phyloP scores from a whole-genome alignment of 1,140 invertebrate genomes.

The Nephotettix cincticeps region DNA sequence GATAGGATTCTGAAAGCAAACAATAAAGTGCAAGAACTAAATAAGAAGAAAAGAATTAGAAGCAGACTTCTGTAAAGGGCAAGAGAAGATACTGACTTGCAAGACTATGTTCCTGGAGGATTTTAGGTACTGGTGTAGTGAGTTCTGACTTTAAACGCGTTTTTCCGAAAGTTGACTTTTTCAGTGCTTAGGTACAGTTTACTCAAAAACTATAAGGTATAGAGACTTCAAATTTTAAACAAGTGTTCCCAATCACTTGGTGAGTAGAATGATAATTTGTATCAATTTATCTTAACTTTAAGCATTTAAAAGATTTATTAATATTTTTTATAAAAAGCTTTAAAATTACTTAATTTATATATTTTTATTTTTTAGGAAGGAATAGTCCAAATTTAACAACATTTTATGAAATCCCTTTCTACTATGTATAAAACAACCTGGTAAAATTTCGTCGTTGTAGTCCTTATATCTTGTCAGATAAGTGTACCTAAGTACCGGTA shows the following conservation, averaged over 20 bases:
- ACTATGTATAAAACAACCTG: not conserved
- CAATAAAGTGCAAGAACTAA: conserved; percentile 14
- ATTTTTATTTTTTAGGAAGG: no score
- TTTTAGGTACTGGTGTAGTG: conserved; percentile 1
- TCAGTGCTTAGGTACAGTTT: conserved; percentile 18
- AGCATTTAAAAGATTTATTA: no score
- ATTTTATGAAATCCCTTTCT: not conserved
- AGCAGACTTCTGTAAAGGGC: conserved; percentile 17
- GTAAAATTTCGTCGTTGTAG: not conserved
- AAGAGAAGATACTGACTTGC: conserved; percentile 16
- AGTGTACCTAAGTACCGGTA: conserved; percentile 1
- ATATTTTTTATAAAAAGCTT: conserved; percentile 3
- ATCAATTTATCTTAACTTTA: no score
- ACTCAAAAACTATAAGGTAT: conserved; percentile 17
- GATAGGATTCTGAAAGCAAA: not conserved
- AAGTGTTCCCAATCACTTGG: not conserved
- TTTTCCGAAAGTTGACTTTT: conserved; percentile 23
- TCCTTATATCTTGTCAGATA: not conserved
- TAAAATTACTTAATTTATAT: not conserved
- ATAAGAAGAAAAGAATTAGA: conserved; percentile 20
- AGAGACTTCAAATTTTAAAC: conserved; percentile 20
- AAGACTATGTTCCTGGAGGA: conserved; percentile 12
- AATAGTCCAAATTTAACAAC: not conserved
- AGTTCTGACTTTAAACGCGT: conserved; percentile 12
- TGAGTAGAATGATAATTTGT: conserved; percentile 8